phyloP scores from a whole-genome alignment of 2,888 invertebrate genomes.

The Sinhomidia bicolor region DNA sequence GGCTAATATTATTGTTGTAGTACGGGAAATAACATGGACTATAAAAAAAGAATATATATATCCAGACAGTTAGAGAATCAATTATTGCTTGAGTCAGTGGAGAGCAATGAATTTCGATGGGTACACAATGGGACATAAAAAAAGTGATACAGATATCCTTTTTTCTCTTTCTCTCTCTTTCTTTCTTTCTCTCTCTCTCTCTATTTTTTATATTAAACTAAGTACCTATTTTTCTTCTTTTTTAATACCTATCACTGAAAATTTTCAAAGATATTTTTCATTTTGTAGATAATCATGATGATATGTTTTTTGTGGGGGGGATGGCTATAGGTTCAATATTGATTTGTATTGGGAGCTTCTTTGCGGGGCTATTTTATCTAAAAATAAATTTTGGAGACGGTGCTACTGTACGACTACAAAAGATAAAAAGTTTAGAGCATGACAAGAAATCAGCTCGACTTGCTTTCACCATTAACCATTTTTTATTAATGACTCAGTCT shows the following conservation, averaged over 20 bases:
- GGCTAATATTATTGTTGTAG: too few species aligned
- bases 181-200: not conserved
- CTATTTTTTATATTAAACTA: not conserved
- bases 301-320: not conserved
- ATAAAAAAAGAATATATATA: constrained; percentile 1
- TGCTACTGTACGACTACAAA: not conserved
- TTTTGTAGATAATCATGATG: not conserved
- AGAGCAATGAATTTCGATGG: constrained; percentile 60
- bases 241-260: not conserved
- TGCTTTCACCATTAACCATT: not conserved
- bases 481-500: not conserved
- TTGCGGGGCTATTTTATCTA: not conserved
- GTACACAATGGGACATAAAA: constrained; percentile 46
- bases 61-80: constrained; percentile 42
- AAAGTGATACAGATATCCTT: constrained; percentile 40
- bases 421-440: not conserved
- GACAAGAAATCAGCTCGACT: constrained; percentile 8
- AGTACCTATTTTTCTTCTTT: too few species aligned
- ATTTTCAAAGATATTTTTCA: constrained; percentile 30
- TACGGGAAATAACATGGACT: too few species aligned
- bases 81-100: constrained; percentile 58
- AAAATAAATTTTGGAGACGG: not conserved
- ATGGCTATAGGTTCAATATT: too few species aligned
- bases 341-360: too few species aligned
- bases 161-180: constrained; percentile 6